Evolutionary conservation across 1,140 invertebrate species (phyloP).

Genomic region (Leucophenga varia): DNA sequence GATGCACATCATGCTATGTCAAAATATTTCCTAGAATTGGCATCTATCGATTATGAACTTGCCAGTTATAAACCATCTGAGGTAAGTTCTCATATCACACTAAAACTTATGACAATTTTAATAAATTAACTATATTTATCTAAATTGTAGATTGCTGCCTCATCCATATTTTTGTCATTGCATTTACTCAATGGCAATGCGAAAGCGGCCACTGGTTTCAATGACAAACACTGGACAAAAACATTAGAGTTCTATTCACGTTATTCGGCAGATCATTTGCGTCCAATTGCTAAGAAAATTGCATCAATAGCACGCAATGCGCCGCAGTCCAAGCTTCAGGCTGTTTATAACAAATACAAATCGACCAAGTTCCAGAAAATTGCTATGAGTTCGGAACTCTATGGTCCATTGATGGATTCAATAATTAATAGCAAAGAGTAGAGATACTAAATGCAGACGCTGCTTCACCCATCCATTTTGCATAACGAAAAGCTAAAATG

Average conservation of each 20-base stretch:
- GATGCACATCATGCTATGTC: slow-evolving; percentile 79
- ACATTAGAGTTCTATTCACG: slow-evolving; percentile 66
- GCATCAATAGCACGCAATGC: slow-evolving; percentile 62
- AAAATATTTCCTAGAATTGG: slow-evolving; percentile 91
- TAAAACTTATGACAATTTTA: too few relatives aligned
- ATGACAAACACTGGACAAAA: slow-evolving; percentile 60
- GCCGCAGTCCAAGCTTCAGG: slow-evolving; percentile 63
- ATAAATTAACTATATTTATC: not conserved
- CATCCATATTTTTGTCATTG: slow-evolving; percentile 60
- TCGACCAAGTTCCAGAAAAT: slow-evolving; percentile 64
- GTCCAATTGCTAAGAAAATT: slow-evolving; percentile 63
- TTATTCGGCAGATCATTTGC: slow-evolving; percentile 61
- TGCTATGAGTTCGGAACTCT: slow-evolving; percentile 62
- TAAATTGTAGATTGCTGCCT: slow-evolving; percentile 55
- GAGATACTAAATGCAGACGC: too few relatives aligned
- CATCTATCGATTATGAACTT: slow-evolving; percentile 80
- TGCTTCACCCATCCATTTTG: too few relatives aligned
- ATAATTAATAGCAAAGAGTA: slow-evolving; percentile 20
- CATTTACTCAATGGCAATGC: slow-evolving; percentile 57
- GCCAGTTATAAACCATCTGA: slow-evolving; percentile 79
- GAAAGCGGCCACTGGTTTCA: slow-evolving; percentile 44
- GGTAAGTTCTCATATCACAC: slow-evolving; percentile 27
- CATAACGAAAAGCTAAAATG: too few relatives aligned
- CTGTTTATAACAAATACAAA: slow-evolving; percentile 65
- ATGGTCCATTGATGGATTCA: slow-evolving; percentile 49